These are phyloP conservation scores for Euplexia lucipara DNA, from an alignment of 2,888 invertebrate species.

Conservation along the genomic window DNA sequence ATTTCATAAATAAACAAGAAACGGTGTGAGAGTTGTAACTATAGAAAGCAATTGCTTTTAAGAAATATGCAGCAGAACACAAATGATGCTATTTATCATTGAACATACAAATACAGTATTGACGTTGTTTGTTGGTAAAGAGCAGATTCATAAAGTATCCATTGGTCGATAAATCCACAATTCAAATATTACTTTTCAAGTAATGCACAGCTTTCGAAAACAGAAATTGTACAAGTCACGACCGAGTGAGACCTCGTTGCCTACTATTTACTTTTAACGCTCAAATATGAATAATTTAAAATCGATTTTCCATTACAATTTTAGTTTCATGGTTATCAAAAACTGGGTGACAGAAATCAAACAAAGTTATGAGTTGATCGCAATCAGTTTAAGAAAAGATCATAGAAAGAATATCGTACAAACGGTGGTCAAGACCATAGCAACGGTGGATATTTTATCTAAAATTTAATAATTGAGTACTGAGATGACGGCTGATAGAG, in stretches of 20 bases:
- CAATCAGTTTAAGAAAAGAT: too few species aligned
- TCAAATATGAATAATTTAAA: slow-evolving; percentile 35
- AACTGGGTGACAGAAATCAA: slow-evolving; percentile 30
- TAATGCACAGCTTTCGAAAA: slow-evolving; percentile 11
- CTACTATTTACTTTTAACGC: slow-evolving; percentile 29
- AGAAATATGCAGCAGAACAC: not conserved
- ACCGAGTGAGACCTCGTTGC: slow-evolving; percentile 35
- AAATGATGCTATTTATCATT: not conserved
- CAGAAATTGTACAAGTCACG: slow-evolving; percentile 36
- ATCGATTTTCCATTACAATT: slow-evolving; percentile 39
- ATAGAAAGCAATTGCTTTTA: not conserved
- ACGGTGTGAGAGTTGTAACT: not conserved
- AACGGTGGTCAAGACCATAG: not conserved
- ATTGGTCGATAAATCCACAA: slow-evolving; percentile 27
- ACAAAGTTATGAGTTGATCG: not conserved
- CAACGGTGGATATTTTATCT: too few species aligned
- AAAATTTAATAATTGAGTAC: not conserved
- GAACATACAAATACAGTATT: slow-evolving; percentile 5
- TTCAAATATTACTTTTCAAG: slow-evolving; percentile 6
- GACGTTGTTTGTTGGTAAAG: not conserved
- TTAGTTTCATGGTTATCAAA: slow-evolving; percentile 15
- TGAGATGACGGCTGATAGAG: not conserved
- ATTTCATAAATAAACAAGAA: too few species aligned
- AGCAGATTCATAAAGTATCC: slow-evolving; percentile 12
- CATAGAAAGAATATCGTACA: not conserved